Conservation (phyloP, 64 coral and sea anemone species). For the Platygyra sinensis region DNA sequence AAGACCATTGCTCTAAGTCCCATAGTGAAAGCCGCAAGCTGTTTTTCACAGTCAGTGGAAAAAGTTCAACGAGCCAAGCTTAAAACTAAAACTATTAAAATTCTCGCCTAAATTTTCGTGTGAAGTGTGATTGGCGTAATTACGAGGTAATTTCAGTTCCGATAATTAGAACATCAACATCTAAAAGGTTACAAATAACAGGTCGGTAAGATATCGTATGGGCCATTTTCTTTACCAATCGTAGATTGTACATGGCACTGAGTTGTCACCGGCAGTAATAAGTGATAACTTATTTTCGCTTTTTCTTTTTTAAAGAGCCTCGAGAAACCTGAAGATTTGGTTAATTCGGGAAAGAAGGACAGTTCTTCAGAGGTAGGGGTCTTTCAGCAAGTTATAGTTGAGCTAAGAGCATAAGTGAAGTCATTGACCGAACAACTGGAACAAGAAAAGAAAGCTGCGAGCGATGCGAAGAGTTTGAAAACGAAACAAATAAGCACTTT, state of each 20-base stretch:
- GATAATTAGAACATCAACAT: neutral
- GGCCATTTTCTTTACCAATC: neutral
- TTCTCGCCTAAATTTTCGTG: neutral
- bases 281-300: neutral
- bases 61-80: neutral
- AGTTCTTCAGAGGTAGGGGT: neutral
- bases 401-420: constrained; percentile 54
- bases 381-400: constrained; percentile 1
- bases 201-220: neutral
- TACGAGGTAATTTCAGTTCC: neutral
- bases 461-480: constrained; percentile 71
- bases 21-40: no score
- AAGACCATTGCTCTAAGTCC: no score
- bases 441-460: constrained; percentile 43
- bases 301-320: neutral
- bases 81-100: neutral
- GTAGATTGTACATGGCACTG: neutral
- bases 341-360: constrained; percentile 10
- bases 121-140: neutral
- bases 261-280: neutral
- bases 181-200: neutral
- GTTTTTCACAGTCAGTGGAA: neutral
- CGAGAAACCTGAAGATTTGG: constrained; percentile 1
- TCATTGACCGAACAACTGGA: constrained; percentile 50
- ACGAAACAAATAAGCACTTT: constrained; percentile 70